Conservation (phyloP, 2,113 vertebrate genomes). For the Furnarius figulus region DNA sequence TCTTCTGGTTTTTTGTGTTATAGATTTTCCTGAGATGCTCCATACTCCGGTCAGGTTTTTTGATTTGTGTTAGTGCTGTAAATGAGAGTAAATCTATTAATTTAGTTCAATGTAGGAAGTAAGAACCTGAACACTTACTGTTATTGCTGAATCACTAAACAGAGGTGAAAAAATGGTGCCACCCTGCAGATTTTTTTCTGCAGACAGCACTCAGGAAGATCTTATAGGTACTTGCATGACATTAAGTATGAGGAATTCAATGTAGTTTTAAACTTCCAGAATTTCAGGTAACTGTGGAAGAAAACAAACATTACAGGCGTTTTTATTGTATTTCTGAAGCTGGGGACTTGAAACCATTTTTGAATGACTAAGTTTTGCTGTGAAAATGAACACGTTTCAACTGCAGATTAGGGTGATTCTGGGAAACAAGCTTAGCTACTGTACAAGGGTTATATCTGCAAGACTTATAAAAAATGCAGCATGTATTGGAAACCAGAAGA, state of each 20-base stretch:
- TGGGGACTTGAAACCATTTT: not conserved
- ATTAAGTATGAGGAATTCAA: not conserved
- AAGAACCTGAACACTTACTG: not conserved
- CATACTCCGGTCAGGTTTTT: not conserved
- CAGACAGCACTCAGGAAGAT: not conserved
- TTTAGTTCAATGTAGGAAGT: not conserved
- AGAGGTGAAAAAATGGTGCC: not conserved
- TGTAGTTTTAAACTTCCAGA: not conserved
- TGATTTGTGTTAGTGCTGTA: not conserved
- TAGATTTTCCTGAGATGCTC: constrained; percentile 16
- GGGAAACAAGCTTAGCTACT: not conserved
- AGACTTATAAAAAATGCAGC: not conserved
- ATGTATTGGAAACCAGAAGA: not conserved
- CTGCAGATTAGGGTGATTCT: not conserved
- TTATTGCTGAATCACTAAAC: not conserved
- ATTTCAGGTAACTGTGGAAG: not conserved
- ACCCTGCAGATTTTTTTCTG: not conserved
- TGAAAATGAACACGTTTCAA: not conserved
- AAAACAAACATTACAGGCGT: not conserved
- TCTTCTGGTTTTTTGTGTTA: not conserved
- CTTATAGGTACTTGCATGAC: not conserved
- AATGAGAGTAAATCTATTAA: constrained; percentile 3
- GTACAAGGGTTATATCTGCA: not conserved
- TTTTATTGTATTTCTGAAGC: not conserved
- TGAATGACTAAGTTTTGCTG: not conserved